Evolutionary conservation across 2,797 vertebrate species (phyloP).

Genomic region (Heliangelus exortis): DNA sequence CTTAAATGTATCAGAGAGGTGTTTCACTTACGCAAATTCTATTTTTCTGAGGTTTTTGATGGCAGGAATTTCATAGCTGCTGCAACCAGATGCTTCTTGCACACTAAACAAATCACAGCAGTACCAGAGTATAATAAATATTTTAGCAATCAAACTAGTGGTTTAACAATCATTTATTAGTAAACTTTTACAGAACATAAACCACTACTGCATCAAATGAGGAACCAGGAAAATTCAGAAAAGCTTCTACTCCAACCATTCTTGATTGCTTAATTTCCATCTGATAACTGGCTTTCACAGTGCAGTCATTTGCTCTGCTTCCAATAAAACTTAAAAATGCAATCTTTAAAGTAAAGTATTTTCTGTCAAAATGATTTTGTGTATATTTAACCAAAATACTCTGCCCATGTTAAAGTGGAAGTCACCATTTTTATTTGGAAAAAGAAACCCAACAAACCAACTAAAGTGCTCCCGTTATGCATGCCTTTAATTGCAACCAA

Average conservation of each 20-base stretch:
- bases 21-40: constrained; percentile 87
- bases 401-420: neutral
- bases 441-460: neutral
- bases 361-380: neutral
- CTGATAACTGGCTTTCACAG: neutral
- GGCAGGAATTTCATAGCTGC: constrained; percentile 81
- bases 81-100: constrained; percentile 40
- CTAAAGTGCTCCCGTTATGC: neutral
- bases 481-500: neutral
- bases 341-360: neutral
- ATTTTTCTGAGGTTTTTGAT: constrained; percentile 85
- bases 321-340: neutral
- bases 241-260: neutral
- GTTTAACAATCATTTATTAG: neutral
- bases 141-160: neutral
- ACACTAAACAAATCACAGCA: constrained; percentile 48
- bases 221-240: neutral
- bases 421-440: neutral
- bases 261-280: neutral
- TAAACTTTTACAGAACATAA: neutral
- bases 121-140: neutral
- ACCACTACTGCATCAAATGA: neutral
- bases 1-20: neutral
- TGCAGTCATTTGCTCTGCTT: neutral
- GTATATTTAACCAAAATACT: neutral